These are phyloP conservation scores for Carposina sasakii DNA, from an alignment of 1,140 invertebrate genomes.

Conservation along the genomic window DNA sequence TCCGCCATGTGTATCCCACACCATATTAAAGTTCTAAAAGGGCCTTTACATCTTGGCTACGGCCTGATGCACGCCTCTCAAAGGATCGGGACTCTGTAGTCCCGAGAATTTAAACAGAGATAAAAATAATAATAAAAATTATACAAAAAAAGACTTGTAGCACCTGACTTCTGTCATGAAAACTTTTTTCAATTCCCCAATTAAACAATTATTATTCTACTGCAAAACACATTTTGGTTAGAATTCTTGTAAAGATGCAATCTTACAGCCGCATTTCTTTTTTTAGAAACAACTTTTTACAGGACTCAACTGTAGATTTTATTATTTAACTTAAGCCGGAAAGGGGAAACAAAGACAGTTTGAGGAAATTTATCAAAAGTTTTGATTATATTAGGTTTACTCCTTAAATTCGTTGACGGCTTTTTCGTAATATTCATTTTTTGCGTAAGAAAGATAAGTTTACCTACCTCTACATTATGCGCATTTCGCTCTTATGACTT, in stretches of 20 bases:
- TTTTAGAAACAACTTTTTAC: conserved; percentile 27
- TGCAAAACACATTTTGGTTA: conserved; percentile 21
- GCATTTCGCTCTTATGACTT: too few species aligned
- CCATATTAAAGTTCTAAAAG: too few species aligned
- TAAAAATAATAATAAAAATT: background rate
- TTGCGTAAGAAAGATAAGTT: too few species aligned
- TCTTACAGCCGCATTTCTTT: too few species aligned
- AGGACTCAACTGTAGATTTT: conserved; percentile 39
- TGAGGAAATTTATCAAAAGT: conserved; percentile 64
- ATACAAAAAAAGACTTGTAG: background rate
- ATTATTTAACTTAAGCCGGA: conserved; percentile 54
- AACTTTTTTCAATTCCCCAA: background rate
- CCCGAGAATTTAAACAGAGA: background rate
- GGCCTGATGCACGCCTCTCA: too few species aligned
- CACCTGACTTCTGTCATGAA: background rate
- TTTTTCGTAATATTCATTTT: too few species aligned
- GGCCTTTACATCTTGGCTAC: too few species aligned
- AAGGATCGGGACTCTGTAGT: background rate
- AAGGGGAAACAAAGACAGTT: conserved; percentile 59
- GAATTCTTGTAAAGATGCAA: too few species aligned
- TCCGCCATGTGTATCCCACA: too few species aligned
- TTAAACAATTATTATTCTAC: conserved; percentile 26
- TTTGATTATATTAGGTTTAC: conserved; percentile 61
- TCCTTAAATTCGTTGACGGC: too few species aligned
- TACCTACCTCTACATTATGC: too few species aligned